Evolutionary conservation across 2,888 invertebrate genomes (phyloP), one percentile per base, ranked within the genome.

Genomic region (Hypolimnas misippus): DNA sequence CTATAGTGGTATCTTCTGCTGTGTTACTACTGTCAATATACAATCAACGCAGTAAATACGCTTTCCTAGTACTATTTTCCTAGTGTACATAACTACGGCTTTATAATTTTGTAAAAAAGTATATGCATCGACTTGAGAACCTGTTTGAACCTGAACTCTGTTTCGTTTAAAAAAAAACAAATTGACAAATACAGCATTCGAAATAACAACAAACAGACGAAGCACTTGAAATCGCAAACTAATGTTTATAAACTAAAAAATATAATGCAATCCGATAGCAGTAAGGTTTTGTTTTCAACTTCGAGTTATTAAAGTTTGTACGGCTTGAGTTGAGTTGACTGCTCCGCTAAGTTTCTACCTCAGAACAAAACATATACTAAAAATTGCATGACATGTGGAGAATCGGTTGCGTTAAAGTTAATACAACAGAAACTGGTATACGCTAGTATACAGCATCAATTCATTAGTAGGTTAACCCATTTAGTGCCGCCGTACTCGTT

Each of bases 251-350:
- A 46, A 46, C 12, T 46, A 19, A 46, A 46, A 46, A 46, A 46
- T 46, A 46, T 46, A 46, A 21, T 19, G 44, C 44, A 21, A 21
- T 46, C 21, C 21, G 44, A 46, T 46, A 46, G 21, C 12, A 46
- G 21, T 21, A 12, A 4, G 5, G 44, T 46, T 46, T 46, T 46
- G 44, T 46, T 46, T 46, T 46, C 19, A 46, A 46, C 44, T 21
- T 46, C 4, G 12, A n/a, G 44, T 46, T 46, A 46, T 46, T 21
- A 12, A 46, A 46, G 44, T 46, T 46, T 46, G 44, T 46, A 46
- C 44, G 44, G 21, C 21, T 46, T 46, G 21, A 46, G 5, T 46
- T 12, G 6, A 46, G 44, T 46, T 46, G 44, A 21, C 21, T 46
- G 44, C 21, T 44, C 21, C n/a, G 21, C 44, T 46, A 21, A 46